Conservation (phyloP, 2,888 invertebrate genomes). For the Penaeus monodon region DNA sequence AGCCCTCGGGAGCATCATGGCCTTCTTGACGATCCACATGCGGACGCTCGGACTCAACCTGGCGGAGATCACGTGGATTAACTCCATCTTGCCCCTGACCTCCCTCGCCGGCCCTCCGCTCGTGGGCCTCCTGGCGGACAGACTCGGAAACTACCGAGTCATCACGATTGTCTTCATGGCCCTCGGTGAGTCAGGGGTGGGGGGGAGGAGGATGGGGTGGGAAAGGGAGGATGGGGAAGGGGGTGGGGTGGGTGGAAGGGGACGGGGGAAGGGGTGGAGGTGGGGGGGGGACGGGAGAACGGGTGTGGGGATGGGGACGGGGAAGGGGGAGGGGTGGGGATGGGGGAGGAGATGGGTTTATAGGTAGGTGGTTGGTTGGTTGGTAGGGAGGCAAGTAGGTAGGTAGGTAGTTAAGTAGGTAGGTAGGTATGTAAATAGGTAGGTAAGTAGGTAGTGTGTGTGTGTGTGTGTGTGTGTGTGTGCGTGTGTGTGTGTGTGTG, state of each 20-base stretch:
- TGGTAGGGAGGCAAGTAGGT: no score
- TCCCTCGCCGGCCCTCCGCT: slow-evolving; percentile 84
- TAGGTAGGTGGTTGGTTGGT: no score
- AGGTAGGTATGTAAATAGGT: no score
- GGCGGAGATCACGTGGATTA: slow-evolving; percentile 82
- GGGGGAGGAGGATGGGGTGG: no score
- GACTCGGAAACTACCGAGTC: slow-evolving; percentile 73
- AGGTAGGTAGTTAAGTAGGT: no score
- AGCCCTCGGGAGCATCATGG: slow-evolving; percentile 86
- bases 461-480: no score
- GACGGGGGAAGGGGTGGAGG: not conserved
- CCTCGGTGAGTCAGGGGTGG: slow-evolving; percentile 61
- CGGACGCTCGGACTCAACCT: slow-evolving; percentile 79
- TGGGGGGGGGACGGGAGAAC: no score
- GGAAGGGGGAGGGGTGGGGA: not conserved
- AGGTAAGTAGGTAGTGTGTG: no score
- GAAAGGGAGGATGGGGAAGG: not conserved
- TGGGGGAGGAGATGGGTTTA: no score
- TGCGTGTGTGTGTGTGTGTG: no score
- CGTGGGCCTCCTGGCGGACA: slow-evolving; percentile 84
- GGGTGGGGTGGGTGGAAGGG: not conserved
- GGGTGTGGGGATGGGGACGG: not conserved
- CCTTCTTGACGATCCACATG: slow-evolving; percentile 86
- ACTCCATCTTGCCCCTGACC: slow-evolving; percentile 83
- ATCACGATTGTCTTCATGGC: slow-evolving; percentile 68